A percentile compares a stretch with the other conserved stretches of the same genome.
Evolutionary conservation across 1,140 invertebrate species (phyloP).

Genomic region (Belonocnema kinseyi): DNA sequence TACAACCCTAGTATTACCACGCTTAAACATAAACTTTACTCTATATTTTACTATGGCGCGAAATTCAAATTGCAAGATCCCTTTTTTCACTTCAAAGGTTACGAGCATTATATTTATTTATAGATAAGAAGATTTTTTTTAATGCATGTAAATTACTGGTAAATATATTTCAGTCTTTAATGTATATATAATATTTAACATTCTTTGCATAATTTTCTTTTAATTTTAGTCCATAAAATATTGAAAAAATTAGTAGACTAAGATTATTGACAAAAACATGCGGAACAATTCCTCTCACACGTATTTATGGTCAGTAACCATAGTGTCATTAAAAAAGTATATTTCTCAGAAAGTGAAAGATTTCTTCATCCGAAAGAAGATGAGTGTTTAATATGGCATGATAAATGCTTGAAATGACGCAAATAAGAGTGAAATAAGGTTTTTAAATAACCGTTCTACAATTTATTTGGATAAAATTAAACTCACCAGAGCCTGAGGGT

Average conservation of each 20-base stretch:
- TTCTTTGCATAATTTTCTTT: constrained; percentile 21
- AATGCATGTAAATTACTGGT: no score
- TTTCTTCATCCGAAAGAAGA: constrained; percentile 14
- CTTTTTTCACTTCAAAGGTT: no score
- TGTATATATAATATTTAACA: background rate
- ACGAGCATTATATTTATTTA: no score
- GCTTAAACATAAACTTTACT: no score
- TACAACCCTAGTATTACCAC: no score
- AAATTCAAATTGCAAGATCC: no score
- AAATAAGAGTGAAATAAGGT: constrained; percentile 12
- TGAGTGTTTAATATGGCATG: constrained; percentile 28
- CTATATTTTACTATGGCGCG: no score
- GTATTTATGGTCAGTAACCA: constrained; percentile 20
- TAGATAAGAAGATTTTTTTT: no score
- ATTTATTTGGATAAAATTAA: constrained; percentile 24
- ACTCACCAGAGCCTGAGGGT: background rate
- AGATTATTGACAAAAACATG: constrained; percentile 1
- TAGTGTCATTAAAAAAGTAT: constrained; percentile 28
- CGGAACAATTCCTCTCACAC: constrained; percentile 23
- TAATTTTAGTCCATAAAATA: constrained; percentile 10
- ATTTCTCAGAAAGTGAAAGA: constrained; percentile 24
- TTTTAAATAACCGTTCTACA: constrained; percentile 22
- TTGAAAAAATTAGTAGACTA: background rate
- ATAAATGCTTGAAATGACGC: constrained; percentile 10
- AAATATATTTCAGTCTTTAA: no score